Conservation (phyloP, 2,113 vertebrate genomes). For the Glaucomys volans region DNA sequence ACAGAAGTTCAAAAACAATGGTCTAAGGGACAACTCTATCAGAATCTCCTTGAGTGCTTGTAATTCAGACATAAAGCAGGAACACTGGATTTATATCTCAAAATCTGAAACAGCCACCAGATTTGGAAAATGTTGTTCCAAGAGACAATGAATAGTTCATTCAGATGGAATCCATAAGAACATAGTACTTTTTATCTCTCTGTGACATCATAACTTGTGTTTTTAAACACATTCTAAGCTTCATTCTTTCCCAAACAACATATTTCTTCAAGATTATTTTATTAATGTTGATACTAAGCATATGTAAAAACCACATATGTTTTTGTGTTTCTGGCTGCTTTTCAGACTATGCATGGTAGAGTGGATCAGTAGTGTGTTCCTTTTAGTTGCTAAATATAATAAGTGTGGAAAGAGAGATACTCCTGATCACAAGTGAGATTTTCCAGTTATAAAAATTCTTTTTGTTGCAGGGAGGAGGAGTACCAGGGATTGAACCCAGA, state of each 20-base stretch:
- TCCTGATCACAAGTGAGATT: background rate
- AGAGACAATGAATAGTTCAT: background rate
- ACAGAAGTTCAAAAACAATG: background rate
- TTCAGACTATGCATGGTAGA: background rate
- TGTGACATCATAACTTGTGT: background rate
- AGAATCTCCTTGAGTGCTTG: background rate
- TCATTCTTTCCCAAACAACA: background rate
- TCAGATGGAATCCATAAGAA: background rate
- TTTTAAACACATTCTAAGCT: background rate
- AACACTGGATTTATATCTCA: background rate
- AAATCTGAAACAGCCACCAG: background rate
- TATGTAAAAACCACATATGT: background rate
- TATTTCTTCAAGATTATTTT: background rate
- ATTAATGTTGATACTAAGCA: background rate
- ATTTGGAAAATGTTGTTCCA: background rate
- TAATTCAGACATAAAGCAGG: background rate
- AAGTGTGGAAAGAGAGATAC: background rate
- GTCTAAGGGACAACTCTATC: background rate
- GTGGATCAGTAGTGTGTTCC: background rate
- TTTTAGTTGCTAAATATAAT: conserved; percentile 2
- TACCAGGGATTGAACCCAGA: too few species aligned
- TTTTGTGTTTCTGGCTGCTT: background rate
- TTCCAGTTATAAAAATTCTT: background rate
- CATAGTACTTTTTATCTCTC: background rate
- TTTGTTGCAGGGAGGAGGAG: too few species aligned